Evolutionary conservation across 2,797 vertebrate species (phyloP), one percentile per base, ranked within the genome.

Genomic region (Gouania willdenowi): DNA sequence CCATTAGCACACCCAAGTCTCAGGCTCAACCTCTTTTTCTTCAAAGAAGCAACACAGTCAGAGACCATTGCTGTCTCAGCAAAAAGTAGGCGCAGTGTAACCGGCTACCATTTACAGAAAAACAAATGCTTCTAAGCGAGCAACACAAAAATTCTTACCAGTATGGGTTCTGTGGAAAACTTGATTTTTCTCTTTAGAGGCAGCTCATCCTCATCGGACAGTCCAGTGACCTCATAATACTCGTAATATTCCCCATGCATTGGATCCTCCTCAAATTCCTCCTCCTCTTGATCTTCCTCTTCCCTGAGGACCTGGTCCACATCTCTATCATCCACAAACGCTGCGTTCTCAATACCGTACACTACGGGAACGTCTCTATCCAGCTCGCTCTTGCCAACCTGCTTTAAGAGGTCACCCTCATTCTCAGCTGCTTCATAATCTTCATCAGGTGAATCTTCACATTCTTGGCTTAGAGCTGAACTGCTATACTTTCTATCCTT

Each of bases 281-380:
- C 77, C 0, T 59, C 80, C 2, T 83, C 85, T 3, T 67, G 70
- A 1, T 71, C 84, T 1, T 75, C 75, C 7, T 89, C 88, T 59
- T 77, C 81, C 47, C 81, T 80, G 19, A 87, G 82, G 79, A 87
- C 76, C 52, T 83, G 53, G 29, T 90, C 91, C 21, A 74, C 58
- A 61, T 91, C 89, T 66, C 83, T 89, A 43, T 92, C 90, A 68
- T 93, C 92, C 72, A 92, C 88, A 88, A 95, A 97, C 8, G 91
- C 94, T 25, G 84, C 91, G 25, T 97, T 97, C 75, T 94, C 93
- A 59, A 95, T 94, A 33, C 93, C 93, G 22, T 86, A 92, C 61
- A 88, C 83, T 7, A 66, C 77, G 2, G 90, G 83, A 21, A 87
- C 86, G 18, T 60, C 80, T 40, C 65, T 71, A 23, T 85, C 84